Base-by-base conservation (phyloP, 2,797 vertebrate genomes). In the Cyprinodon diabolis region DNA sequence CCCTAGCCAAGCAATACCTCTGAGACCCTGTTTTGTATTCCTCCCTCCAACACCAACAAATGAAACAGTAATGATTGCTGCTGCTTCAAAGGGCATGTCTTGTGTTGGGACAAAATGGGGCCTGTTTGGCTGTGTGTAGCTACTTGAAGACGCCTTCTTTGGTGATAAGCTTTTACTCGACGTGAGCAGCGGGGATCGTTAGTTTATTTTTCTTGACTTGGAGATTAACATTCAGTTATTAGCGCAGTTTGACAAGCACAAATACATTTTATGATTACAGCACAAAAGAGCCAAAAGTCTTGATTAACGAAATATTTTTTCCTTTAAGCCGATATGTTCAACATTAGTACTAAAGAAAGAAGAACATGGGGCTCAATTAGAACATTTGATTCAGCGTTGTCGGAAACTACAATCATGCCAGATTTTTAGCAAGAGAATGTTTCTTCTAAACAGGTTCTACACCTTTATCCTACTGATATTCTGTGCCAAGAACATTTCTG, bases 401-500 rank as follows among this genome's bases (percentile, higher is more conserved):
- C 68, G 37, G 47, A 73, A 77, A 60, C 56, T 9, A 74, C 77
- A 66, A 71, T 80, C 57, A 30, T 63, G 72, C 69, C 40, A 70
- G 81, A 71, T 65, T 76, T 55, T 74, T 52, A 81, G 19, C 43
- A 66, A 35, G 14, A 57, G 49, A 72, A 74, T 48, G 35, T 52
- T 23, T 58, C 47, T 83, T 83, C 74, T 86, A 67, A 88, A 84
- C 81, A 67, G 78, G 80, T 79, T 65, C 72, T 74, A 77, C 87
- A 75, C 78, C 78, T 89, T 83, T 76, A 71, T 83, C 78, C 80
- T 71, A 77, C 62, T 86, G 88, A 91, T 79, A 79, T 84, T 80
- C 83, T 80, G 68, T 86, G 79, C 85, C 77, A 88, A 93, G 92
- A 92, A 58, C 4, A 91, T 91, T 92, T 86, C 78, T 83, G 85